Base-by-base conservation (phyloP, 1,140 invertebrate species). In the Chlorops oryzae region DNA sequence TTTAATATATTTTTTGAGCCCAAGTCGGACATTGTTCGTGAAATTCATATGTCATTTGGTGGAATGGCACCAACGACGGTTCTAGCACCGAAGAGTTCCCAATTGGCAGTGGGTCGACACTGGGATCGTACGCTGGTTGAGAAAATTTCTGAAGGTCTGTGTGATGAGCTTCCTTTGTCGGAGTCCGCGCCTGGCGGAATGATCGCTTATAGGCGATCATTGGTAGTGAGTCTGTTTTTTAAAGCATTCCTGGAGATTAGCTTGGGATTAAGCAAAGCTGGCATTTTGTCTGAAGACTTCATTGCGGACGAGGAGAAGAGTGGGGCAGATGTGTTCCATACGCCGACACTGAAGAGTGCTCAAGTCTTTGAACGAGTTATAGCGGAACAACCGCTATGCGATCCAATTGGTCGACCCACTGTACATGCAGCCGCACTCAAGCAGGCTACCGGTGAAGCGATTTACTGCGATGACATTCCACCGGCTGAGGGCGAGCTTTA, bases 391-490 rank as follows among this genome's bases (percentile, higher is more conserved):
- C 67, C 74, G 6, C 55, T 68, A n/a, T 72, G 71, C 21, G 87
- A 94, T 73, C 73, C 83, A 18, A 78, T 96, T 22, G 89, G 91
- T 5, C 77, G 83, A 52, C 86, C 91, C 2, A 74, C 92, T 17
- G 75, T 82, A 2, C 92, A 96, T 63, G 55, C 76, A 4, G 90
- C 90, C 25, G 90, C 87, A 4, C 75, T 80, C 12, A 91, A 94
- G 71, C 92, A 96, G 75, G 84, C 84, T 1, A 84, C 87, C 9
- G 92, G 92, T 17, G 90, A 94, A 77, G 92, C 92, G 5, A 67
- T 88, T 22, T 96, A 95, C 69, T 83, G 85, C 59, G 90, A 93
- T 71, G 93, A 96, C 66, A 82, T 92, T 52, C 88, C 88, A 0
- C 63, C 62, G 40, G 74, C 78, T 22, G 73, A 81, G 56, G 78